Percentiles rank a stretch among this genome's conserved stretches.
phyloP scores from a whole-genome alignment of 2,797 vertebrate species.

The Sternarchorhynchus goeldii region DNA sequence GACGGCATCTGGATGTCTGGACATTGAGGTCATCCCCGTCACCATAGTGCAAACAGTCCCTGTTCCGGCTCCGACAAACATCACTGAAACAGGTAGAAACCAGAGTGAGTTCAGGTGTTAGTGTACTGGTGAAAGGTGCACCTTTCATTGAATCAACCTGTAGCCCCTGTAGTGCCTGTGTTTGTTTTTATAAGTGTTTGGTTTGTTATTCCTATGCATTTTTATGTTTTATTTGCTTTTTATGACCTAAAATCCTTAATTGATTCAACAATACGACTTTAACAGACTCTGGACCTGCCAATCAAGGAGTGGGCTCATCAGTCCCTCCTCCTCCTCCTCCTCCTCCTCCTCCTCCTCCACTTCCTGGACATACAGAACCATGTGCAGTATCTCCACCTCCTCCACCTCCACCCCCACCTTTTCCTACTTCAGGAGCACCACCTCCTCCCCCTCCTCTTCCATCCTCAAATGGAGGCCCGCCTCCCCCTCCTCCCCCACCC shows the following conservation, averaged over 20 bases:
- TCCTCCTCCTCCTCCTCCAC: conserved; percentile 55
- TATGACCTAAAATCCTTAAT: background rate
- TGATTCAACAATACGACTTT: background rate
- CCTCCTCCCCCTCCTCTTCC: conserved; percentile 64
- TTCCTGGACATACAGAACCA: conserved; percentile 43
- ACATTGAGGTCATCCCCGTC: conserved; percentile 85
- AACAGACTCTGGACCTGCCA: conserved; percentile 26
- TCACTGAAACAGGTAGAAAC: conserved; percentile 38
- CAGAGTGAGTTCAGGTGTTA: background rate
- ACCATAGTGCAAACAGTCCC: conserved; percentile 55
- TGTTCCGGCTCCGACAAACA: conserved; percentile 1
- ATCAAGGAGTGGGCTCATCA: background rate
- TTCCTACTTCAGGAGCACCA: conserved; percentile 48
- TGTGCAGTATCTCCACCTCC: conserved; percentile 37
- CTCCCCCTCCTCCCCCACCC: conserved; percentile 61
- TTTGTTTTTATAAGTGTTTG: too few species aligned
- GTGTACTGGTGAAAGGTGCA: background rate
- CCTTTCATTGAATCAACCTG: too few species aligned
- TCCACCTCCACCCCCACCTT: conserved; percentile 60
- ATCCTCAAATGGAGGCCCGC: conserved; percentile 30
- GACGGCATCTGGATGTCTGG: conserved; percentile 78
- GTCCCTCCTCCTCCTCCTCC: conserved; percentile 59
- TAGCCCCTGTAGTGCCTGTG: too few species aligned
- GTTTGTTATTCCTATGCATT: background rate
- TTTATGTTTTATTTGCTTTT: background rate